Percentiles rank a stretch among this genome's conserved stretches.
phyloP scores from a whole-genome alignment of 2,888 invertebrate species.

The Galerucella calmariensis region DNA sequence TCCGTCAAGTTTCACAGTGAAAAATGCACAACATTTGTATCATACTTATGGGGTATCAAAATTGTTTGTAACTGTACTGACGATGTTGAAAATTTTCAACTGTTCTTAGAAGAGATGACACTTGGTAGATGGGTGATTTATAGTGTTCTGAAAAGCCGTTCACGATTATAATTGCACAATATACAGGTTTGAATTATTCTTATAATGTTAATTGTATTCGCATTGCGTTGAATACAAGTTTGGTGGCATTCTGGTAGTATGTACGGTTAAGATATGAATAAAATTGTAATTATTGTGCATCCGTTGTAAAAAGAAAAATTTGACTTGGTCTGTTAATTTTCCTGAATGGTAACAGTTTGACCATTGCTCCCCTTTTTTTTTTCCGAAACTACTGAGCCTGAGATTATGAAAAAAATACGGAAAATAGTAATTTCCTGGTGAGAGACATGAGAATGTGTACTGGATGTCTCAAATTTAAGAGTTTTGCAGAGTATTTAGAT shows the following conservation, averaged over 20 bases:
- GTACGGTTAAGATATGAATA: neutral
- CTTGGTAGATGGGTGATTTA: constrained; percentile 29
- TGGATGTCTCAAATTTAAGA: no score
- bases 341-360: no score
- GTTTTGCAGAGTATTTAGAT: no score
- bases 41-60: constrained; percentile 13
- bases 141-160: constrained; percentile 8
- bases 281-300: neutral
- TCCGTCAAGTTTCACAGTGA: constrained; percentile 1
- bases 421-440: no score
- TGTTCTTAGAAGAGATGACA: constrained; percentile 31
- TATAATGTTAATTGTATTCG: neutral
- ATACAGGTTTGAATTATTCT: constrained; percentile 3
- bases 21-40: constrained; percentile 5
- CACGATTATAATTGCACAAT: neutral
- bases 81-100: constrained; percentile 23
- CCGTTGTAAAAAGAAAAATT: no score
- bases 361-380: no score
- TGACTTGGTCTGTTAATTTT: no score
- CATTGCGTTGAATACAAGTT: neutral
- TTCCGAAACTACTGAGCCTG: no score
- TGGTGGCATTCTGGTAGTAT: neutral
- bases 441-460: no score
- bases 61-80: constrained; percentile 24
- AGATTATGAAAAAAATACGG: no score